Evolutionary conservation across 2,113 vertebrate species (phyloP).

Genomic region (Collichthys lucidus): DNA sequence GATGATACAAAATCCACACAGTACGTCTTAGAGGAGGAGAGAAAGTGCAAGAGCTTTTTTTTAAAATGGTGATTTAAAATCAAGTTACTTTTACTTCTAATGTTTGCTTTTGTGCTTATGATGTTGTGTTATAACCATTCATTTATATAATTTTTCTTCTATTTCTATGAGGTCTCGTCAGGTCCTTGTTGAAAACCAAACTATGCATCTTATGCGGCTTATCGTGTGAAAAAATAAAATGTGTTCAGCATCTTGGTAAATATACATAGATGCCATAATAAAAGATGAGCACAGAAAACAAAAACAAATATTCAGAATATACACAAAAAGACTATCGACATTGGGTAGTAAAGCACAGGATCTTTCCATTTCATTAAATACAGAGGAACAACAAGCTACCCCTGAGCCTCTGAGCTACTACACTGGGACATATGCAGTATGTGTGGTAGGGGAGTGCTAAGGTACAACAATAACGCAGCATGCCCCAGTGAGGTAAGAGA

Average conservation of each 20-base stretch:
- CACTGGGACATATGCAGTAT: constrained; percentile 18
- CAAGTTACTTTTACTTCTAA: background rate
- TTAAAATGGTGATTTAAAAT: background rate
- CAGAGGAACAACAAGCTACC: constrained; percentile 3
- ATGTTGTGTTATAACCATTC: background rate
- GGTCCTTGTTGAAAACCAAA: background rate
- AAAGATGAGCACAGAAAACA: background rate
- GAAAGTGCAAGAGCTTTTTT: background rate
- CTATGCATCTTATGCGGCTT: background rate
- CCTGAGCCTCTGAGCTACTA: constrained; percentile 24
- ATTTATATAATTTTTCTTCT: background rate
- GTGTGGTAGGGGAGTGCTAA: constrained; percentile 41
- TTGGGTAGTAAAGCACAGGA: background rate
- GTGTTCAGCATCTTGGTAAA: background rate
- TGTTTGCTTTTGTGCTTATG: background rate
- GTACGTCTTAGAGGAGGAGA: background rate
- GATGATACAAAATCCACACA: constrained; percentile 12
- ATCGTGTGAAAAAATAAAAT: background rate
- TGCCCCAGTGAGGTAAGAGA: constrained; percentile 34
- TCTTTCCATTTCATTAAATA: constrained; percentile 6
- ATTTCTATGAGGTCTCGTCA: background rate
- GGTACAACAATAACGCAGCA: constrained; percentile 33
- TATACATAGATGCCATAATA: background rate
- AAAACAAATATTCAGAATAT: background rate
- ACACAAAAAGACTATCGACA: background rate